These are phyloP conservation scores for Cyclargus thomasi DNA, from an alignment of 1,140 invertebrate species.

Conservation along the genomic window DNA sequence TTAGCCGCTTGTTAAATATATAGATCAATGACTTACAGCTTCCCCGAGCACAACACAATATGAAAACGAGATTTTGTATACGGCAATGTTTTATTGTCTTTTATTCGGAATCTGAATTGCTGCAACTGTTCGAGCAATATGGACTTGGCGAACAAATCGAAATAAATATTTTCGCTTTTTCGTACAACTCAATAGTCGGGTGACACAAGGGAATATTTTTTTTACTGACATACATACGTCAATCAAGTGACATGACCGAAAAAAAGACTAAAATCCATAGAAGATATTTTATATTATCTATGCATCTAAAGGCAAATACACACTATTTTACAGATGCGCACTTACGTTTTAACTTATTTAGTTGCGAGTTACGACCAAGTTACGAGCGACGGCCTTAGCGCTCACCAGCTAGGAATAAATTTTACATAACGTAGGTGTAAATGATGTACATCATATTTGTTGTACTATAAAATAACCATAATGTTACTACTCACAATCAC, in stretches of 20 bases:
- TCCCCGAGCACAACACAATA: slow-evolving; percentile 7
- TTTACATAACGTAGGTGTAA: too few relatives aligned
- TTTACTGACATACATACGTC: slow-evolving; percentile 35
- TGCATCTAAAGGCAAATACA: too few relatives aligned
- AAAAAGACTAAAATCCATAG: too few relatives aligned
- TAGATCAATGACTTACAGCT: slow-evolving; percentile 18
- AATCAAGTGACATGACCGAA: neutral
- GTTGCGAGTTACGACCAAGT: too few relatives aligned
- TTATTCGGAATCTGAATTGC: slow-evolving; percentile 23
- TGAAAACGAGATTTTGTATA: slow-evolving; percentile 23
- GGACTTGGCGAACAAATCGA: slow-evolving; percentile 25
- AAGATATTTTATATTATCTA: too few relatives aligned
- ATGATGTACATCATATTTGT: too few relatives aligned
- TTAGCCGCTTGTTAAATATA: slow-evolving; percentile 23
- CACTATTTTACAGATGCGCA: too few relatives aligned
- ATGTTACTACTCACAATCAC: too few relatives aligned
- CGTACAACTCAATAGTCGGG: slow-evolving; percentile 21
- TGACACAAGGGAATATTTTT: slow-evolving; percentile 32
- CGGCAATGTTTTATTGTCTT: slow-evolving; percentile 32
- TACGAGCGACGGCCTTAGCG: too few relatives aligned
- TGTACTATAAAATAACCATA: too few relatives aligned
- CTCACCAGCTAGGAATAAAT: too few relatives aligned
- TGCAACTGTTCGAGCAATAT: neutral
- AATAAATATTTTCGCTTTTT: slow-evolving; percentile 30
- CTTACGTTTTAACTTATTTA: too few relatives aligned